phyloP scores from a whole-genome alignment of 2,797 vertebrate species.

The Melanotaenia nigrans region DNA sequence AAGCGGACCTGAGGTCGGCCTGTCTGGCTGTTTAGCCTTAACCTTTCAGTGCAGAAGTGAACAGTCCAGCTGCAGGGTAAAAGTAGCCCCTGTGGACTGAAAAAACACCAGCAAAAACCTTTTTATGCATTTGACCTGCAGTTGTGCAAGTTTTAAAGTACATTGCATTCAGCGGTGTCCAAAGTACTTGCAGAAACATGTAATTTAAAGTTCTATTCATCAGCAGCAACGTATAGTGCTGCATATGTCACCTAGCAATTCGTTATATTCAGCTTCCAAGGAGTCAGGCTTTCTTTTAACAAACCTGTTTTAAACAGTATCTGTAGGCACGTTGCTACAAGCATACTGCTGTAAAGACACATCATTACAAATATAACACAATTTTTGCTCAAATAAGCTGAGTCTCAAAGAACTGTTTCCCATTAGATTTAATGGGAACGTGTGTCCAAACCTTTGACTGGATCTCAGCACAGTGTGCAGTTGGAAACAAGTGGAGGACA shows the following conservation, averaged over 20 bases:
- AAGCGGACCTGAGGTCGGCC: constrained; percentile 26
- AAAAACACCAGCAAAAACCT: constrained; percentile 3
- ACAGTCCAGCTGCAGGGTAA: constrained; percentile 20
- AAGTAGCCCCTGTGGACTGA: constrained; percentile 37
- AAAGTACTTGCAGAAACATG: background rate
- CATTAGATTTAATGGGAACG: too few species aligned
- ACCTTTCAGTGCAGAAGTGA: constrained; percentile 34
- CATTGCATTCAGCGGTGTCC: background rate
- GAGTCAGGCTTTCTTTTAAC: background rate
- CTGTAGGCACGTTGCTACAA: background rate
- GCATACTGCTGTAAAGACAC: background rate
- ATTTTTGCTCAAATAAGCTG: background rate
- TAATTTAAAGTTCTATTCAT: background rate
- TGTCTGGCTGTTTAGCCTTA: constrained; percentile 60
- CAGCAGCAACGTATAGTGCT: background rate
- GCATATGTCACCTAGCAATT: background rate
- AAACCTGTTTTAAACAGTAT: background rate
- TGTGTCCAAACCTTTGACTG: too few species aligned
- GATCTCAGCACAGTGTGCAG: background rate
- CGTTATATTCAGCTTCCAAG: background rate
- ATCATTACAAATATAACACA: background rate
- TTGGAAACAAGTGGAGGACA: background rate
- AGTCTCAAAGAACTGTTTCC: background rate
- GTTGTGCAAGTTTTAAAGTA: background rate
- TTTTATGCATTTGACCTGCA: constrained; percentile 26